Conservation (phyloP, 2,113 vertebrate species). For the Dryoscopus gambensis region DNA sequence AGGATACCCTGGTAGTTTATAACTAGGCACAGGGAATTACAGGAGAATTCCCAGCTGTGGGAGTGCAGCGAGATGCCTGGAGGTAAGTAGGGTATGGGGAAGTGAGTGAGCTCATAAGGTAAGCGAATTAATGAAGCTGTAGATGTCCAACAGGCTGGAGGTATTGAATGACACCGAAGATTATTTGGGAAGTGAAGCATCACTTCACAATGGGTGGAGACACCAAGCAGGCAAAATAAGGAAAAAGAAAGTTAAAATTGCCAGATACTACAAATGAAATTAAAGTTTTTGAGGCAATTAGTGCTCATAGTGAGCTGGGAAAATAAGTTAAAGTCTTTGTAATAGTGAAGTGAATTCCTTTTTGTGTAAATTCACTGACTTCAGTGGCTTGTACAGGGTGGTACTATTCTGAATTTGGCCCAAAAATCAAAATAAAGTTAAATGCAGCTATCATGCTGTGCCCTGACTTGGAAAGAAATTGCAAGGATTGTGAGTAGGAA, state of each 20-base stretch:
- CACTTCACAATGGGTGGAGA: neutral
- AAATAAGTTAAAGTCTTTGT: neutral
- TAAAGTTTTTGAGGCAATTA: neutral
- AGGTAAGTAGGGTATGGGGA: neutral
- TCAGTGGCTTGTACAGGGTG: neutral
- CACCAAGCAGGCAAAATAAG: neutral
- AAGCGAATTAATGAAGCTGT: neutral
- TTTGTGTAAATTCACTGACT: neutral
- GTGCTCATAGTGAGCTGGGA: neutral
- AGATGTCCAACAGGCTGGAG: neutral
- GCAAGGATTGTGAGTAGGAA: slow-evolving; percentile 14
- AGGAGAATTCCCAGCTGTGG: neutral
- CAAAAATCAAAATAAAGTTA: neutral
- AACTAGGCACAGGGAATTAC: neutral
- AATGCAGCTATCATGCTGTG: neutral
- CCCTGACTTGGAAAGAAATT: slow-evolving; percentile 31
- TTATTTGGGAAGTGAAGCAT: neutral
- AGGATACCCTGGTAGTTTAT: neutral
- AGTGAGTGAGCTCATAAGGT: neutral
- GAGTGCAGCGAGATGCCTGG: neutral
- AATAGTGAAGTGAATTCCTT: neutral
- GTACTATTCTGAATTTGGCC: neutral
- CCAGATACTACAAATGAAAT: neutral
- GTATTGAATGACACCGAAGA: neutral
- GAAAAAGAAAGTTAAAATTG: neutral